Evolutionary conservation across 1,140 invertebrate species (phyloP), one percentile per base, ranked within the genome.

Genomic region (Ooceraea biroi): DNA sequence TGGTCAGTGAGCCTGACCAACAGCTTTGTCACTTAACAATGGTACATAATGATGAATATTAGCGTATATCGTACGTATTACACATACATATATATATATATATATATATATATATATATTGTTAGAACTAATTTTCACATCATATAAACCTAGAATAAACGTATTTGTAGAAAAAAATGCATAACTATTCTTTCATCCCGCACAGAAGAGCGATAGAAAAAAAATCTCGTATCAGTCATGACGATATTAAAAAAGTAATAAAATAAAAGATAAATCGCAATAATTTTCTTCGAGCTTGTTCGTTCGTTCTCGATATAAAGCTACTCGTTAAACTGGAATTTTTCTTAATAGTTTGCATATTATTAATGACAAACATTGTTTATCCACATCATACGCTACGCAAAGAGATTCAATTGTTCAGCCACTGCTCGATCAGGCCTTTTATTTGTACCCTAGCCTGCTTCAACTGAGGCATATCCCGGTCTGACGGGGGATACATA

Each of bases 401-500:
- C n/a, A 57, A 0, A n/a, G 52, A 68, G 65, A 82, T 46, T 88
- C 68, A 82, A 58, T 57, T 88, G 36, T 91, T 74, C 41, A 95
- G 85, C 96, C 95, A 96, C 22, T 93, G 74, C 3, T 91, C 92
- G 74, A 97, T 95, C 17, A 95, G 93, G 73, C 95, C 88, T 27
- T 92, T 93, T 86, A 97, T 95, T 91, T 96, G 90, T 48, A 95
- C 92, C 76, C 97, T 95, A 0, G 97, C 97, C 69, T 93, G 92
- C 17, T 95, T 95, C 48, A 98, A 92, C 73, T 96, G 94, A 0
- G 95, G 95, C 19, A 95, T 91, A 94, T 97, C 97, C 3, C 94
- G 91, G 17, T 95, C 93, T n/a, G 95, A 93, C 27, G 95, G 90
- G 58, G 97, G 96, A 91, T 97, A 97, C 96, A 97, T 97, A 84